These are phyloP conservation scores for Nomia melanderi DNA, from an alignment of 1,140 invertebrate genomes.

Conservation along the genomic window DNA sequence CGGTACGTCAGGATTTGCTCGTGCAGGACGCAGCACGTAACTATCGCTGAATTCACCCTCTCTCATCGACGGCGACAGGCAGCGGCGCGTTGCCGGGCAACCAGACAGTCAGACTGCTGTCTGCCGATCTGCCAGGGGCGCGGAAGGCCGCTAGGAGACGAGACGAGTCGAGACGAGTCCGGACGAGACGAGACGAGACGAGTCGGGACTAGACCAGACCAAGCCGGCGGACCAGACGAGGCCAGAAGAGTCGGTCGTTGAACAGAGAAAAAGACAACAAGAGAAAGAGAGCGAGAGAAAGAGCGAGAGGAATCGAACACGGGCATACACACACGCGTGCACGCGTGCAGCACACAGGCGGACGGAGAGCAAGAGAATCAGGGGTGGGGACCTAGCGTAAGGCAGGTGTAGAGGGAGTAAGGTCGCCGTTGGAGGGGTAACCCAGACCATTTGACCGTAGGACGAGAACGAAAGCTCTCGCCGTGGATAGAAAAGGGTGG, in stretches of 20 bases:
- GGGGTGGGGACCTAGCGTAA: slow-evolving; percentile 18
- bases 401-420: slow-evolving; percentile 46
- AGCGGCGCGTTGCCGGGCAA: slow-evolving; percentile 72
- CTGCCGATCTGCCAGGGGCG: slow-evolving; percentile 65
- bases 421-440: slow-evolving; percentile 45
- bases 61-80: slow-evolving; percentile 62
- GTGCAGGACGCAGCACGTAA: slow-evolving; percentile 34
- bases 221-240: neutral
- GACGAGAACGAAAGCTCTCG: slow-evolving; percentile 36
- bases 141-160: slow-evolving; percentile 53
- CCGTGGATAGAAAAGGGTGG: slow-evolving; percentile 21
- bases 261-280: slow-evolving; percentile 16
- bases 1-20: slow-evolving; percentile 33
- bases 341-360: too few species aligned
- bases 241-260: slow-evolving; percentile 3
- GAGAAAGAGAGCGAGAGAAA: neutral
- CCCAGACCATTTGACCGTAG: slow-evolving; percentile 47
- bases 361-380: neutral
- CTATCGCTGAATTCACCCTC: slow-evolving; percentile 58
- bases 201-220: slow-evolving; percentile 27
- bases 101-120: slow-evolving; percentile 72
- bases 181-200: slow-evolving; percentile 28
- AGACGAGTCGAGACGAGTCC: slow-evolving; percentile 24
- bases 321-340: too few species aligned
- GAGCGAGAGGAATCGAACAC: neutral